A percentile compares a stretch with the other conserved stretches of the same genome.
Conservation (phyloP, 64 coral and sea anemone species). For the Astreopora myriophthalma region DNA sequence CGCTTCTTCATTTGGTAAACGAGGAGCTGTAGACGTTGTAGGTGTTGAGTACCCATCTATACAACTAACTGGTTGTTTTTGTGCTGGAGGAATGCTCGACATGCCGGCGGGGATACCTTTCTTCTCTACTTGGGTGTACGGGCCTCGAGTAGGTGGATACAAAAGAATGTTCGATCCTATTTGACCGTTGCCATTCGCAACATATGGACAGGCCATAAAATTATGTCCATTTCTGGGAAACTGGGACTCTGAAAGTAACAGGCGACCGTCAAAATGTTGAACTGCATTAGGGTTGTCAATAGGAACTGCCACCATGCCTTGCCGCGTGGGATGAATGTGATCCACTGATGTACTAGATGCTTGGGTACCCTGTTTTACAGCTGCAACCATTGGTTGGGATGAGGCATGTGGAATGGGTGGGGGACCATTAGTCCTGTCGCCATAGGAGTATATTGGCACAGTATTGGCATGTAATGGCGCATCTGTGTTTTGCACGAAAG, state of each 20-base stretch:
- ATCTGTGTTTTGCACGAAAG: neutral
- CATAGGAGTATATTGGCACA: neutral
- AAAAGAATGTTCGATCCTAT: constrained; percentile 29
- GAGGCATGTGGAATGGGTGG: neutral
- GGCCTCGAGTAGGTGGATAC: constrained; percentile 14
- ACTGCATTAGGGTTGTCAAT: neutral
- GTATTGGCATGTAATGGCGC: neutral
- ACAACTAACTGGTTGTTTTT: neutral
- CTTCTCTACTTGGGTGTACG: neutral
- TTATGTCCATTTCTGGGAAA: neutral
- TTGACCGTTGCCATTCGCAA: neutral
- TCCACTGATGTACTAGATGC: neutral
- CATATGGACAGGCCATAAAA: neutral
- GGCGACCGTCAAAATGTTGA: neutral
- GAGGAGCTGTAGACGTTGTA: neutral
- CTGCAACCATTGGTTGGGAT: neutral
- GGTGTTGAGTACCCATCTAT: neutral
- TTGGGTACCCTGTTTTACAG: neutral
- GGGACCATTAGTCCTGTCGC: neutral
- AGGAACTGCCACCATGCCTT: neutral
- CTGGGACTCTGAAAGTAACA: neutral
- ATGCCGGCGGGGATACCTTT: neutral
- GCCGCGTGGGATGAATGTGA: neutral
- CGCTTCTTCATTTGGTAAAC: neutral
- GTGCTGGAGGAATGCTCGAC: neutral